These are phyloP conservation scores for Dryobates pubescens DNA, from an alignment of 2,797 vertebrate genomes.

Conservation along the genomic window DNA sequence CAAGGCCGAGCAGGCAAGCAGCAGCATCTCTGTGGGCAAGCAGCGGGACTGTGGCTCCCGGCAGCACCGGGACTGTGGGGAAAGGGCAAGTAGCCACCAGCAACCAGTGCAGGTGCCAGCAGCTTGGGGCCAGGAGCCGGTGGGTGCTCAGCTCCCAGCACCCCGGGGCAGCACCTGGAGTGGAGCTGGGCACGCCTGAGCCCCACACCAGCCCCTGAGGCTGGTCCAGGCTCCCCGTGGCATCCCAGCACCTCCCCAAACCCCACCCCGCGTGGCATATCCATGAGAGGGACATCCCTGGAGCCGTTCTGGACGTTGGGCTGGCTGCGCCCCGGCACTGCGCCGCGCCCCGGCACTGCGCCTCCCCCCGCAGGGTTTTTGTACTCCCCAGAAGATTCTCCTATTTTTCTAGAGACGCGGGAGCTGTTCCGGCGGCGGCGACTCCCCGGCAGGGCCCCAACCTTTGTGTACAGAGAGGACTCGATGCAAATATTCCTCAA, in stretches of 20 bases:
- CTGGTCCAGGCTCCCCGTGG: background rate
- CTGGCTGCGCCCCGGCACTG: background rate
- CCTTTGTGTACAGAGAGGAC: slow-evolving; percentile 74
- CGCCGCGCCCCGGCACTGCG: too few relatives aligned
- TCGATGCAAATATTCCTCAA: slow-evolving; percentile 51
- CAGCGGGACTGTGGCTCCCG: background rate
- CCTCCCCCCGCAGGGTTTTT: background rate
- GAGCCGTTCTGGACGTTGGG: background rate
- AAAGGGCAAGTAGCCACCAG: background rate
- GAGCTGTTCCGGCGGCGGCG: background rate
- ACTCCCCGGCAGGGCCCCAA: slow-evolving; percentile 21
- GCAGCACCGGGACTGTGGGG: slow-evolving; percentile 31
- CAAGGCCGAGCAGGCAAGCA: fast-evolving
- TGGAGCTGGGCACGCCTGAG: background rate
- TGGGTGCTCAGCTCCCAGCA: background rate
- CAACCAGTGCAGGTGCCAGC: background rate
- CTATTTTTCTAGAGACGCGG: slow-evolving; percentile 29
- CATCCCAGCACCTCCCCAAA: background rate
- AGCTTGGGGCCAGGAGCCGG: background rate
- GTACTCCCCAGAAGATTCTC: slow-evolving; percentile 34
- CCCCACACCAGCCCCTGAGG: fast-evolving
- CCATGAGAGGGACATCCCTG: background rate
- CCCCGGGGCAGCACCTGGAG: background rate
- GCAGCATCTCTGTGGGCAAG: background rate
- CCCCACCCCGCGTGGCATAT: background rate